Conservation (phyloP, 2,113 vertebrate genomes). For the Daphoenositta chrysoptera region DNA sequence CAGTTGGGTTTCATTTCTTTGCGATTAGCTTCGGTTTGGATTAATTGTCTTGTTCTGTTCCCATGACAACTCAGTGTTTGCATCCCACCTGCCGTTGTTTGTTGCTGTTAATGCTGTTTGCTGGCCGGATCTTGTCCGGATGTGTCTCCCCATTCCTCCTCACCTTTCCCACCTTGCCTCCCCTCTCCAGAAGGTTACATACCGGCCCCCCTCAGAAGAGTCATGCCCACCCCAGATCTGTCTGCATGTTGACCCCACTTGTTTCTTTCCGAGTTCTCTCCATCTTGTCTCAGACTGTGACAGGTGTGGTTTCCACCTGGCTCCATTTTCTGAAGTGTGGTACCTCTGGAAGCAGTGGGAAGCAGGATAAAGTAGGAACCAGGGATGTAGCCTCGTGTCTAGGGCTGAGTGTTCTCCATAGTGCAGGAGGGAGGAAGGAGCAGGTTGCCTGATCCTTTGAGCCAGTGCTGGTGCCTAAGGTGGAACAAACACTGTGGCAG, state of each 20-base stretch:
- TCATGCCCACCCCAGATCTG: constrained; percentile 44
- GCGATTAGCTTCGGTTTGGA: constrained; percentile 71
- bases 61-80: constrained; percentile 75
- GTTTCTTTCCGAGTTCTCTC: constrained; percentile 47
- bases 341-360: background rate
- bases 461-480: background rate
- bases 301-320: constrained; percentile 67
- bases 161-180: constrained; percentile 50
- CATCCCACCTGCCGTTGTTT: constrained; percentile 70
- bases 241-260: constrained; percentile 74
- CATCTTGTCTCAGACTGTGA: constrained; percentile 70
- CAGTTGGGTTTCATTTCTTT: constrained; percentile 63
- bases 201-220: constrained; percentile 13
- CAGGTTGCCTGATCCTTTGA: background rate
- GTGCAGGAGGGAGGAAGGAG: background rate
- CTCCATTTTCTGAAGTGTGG: constrained; percentile 69
- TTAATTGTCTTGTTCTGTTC: constrained; percentile 80
- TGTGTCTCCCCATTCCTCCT: constrained; percentile 67
- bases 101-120: constrained; percentile 70
- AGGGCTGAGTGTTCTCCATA: background rate
- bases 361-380: background rate
- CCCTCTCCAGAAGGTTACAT: constrained; percentile 42
- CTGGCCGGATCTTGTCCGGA: constrained; percentile 56
- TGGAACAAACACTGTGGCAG: background rate
- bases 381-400: background rate